Evolutionary conservation across 2,113 vertebrate genomes (phyloP), one percentile per base, ranked within the genome.

Genomic region (Ptilonorhynchus violaceus): DNA sequence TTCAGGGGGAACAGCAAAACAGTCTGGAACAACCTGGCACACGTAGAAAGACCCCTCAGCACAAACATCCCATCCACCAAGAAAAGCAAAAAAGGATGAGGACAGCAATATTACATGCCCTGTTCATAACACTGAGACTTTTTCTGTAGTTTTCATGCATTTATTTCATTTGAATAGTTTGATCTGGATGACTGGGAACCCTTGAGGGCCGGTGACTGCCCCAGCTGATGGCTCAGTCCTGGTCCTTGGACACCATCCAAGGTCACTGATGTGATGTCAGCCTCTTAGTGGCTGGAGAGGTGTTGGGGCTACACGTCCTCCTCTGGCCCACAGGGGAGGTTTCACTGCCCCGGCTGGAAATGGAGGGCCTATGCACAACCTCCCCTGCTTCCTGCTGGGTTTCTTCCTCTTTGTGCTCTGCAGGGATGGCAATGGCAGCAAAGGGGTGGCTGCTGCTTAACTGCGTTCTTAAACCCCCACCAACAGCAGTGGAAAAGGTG

Each of bases 201-300:
- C 15, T 18, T 42, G 44, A 55, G 25, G 8, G 1, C 28, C 64
- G 19, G 5, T 27, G 16, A 6, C 4, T 58, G 63, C 30, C 27
- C 31, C 7, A 62, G 22, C 9, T 47, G 49, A 4, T 1, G 18
- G 15, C 18, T 39, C 1, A 1, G 9, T 24, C 33, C 13, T 14
- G 15, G 15, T 41, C n/a, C n/a, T n/a, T n/a, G n/a, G 11, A 7
- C 17, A n/a, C 4, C 2, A 4, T 39, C 11, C 21, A 31, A 35
- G 5, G 4, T 46, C 21, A 78, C 2, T 0, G 0, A 47, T 15
- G 42, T 13, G 1, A 0, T 30, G 13, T 55, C 13, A 55, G 7
- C 20, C 35, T 79, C 41, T 35, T 17, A 9, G 11, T 41, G 33
- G 30, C 25, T 5, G 30, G 10, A 2, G 15, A 25, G 5, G 7